A percentile compares a stretch with the other conserved stretches of the same genome.
Evolutionary conservation across 2,888 invertebrate genomes (phyloP).

Genomic region (Lutraria lutraria): DNA sequence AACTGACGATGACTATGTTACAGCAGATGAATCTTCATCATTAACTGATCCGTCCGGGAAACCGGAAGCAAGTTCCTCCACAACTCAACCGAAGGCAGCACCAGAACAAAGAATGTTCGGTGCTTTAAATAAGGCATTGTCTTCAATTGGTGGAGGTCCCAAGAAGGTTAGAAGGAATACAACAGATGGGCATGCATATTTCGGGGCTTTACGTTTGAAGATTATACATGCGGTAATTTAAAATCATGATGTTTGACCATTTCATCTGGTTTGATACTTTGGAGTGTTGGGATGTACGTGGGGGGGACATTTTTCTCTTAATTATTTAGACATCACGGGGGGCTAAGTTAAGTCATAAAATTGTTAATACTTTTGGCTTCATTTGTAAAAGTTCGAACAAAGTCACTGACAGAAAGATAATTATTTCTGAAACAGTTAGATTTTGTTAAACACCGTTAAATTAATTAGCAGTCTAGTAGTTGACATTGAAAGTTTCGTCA

Average conservation of each 20-base stretch:
- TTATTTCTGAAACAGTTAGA: too few relatives aligned
- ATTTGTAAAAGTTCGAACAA: too few relatives aligned
- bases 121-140: conserved; percentile 18
- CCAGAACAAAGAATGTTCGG: not conserved
- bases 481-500: not conserved
- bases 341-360: too few relatives aligned
- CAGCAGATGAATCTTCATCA: not conserved
- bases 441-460: too few relatives aligned
- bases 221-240: conserved; percentile 21
- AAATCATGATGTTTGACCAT: conserved; percentile 28
- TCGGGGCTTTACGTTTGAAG: conserved; percentile 24
- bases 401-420: too few relatives aligned
- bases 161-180: conserved; percentile 22
- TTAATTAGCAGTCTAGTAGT: too few relatives aligned
- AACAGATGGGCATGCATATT: conserved; percentile 28
- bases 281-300: not conserved
- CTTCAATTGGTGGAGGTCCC: conserved; percentile 8
- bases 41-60: not conserved
- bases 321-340: too few relatives aligned
- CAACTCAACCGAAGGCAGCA: not conserved
- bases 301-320: not conserved
- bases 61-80: not conserved
- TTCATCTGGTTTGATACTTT: not conserved
- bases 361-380: too few relatives aligned
- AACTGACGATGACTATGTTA: not conserved